Percentiles rank a stretch among this genome's conserved stretches.
Conservation (phyloP, 2,113 vertebrate genomes). For the Quiscalus mexicanus region DNA sequence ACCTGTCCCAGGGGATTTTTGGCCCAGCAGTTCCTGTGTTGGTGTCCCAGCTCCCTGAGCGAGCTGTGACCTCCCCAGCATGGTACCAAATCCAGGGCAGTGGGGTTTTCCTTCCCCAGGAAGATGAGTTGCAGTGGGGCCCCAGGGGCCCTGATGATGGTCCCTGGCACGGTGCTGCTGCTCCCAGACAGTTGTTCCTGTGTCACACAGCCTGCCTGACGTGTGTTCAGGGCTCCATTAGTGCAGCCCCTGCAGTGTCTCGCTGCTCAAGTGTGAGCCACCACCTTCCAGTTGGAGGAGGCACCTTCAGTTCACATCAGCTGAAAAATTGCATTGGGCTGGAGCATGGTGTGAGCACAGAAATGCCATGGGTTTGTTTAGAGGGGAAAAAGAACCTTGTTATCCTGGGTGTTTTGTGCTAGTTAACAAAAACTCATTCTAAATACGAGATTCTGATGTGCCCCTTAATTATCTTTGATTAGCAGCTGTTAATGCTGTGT, state of each 20-base stretch:
- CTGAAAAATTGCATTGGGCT: not conserved
- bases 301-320: constrained; percentile 27
- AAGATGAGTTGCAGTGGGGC: not conserved
- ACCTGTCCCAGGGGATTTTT: not conserved
- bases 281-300: constrained; percentile 30
- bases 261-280: not conserved
- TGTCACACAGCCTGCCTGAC: constrained; percentile 24
- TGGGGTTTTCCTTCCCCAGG: not conserved
- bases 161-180: not conserved
- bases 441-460: not conserved
- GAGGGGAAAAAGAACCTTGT: not conserved
- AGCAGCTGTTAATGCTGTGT: constrained; percentile 40
- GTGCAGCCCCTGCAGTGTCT: not conserved
- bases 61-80: not conserved
- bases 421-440: not conserved
- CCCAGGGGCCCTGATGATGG: not conserved
- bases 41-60: not conserved
- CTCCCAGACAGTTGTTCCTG: constrained; percentile 10
- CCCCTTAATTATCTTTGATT: constrained; percentile 3
- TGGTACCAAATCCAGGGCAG: not conserved
- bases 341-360: not conserved
- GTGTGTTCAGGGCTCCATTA: constrained; percentile 1
- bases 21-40: not conserved
- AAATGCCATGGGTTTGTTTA: not conserved
- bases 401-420: not conserved